These are phyloP conservation scores for Spodoptera littoralis DNA, from an alignment of 2,888 invertebrate genomes.

Conservation along the genomic window DNA sequence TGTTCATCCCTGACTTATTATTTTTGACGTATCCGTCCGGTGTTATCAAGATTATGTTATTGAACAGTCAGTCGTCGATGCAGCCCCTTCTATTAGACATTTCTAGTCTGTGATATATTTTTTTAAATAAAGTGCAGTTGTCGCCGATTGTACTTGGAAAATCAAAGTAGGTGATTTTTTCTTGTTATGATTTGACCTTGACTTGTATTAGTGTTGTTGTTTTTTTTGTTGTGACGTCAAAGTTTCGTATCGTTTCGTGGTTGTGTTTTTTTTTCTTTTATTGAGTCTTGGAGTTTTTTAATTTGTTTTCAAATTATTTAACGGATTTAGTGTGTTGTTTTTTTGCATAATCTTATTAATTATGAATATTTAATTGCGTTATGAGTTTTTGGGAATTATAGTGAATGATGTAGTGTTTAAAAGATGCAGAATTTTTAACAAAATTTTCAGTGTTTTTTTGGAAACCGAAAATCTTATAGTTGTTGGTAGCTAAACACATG, in stretches of 20 bases:
- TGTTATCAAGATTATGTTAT: conserved; percentile 65
- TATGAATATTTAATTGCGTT: no score
- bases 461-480: no score
- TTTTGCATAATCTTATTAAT: not conserved
- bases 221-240: no score
- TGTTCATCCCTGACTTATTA: conserved; percentile 52
- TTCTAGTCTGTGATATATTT: conserved; percentile 33
- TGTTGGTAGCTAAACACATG: no score
- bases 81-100: conserved; percentile 50
- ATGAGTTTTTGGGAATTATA: no score
- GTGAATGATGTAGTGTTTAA: no score
- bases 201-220: not conserved
- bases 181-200: conserved; percentile 19
- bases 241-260: no score
- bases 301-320: no score
- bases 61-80: conserved; percentile 55
- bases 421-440: no score
- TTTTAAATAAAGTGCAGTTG: conserved; percentile 46
- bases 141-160: conserved; percentile 37
- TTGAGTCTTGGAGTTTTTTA: not conserved
- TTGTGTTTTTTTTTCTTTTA: not conserved
- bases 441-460: no score
- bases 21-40: conserved; percentile 58
- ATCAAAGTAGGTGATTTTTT: conserved; percentile 52
- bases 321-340: not conserved